Evolutionary conservation across 2,113 vertebrate species (phyloP), one percentile per base, ranked within the genome.

Genomic region (Accipiter virgatus): DNA sequence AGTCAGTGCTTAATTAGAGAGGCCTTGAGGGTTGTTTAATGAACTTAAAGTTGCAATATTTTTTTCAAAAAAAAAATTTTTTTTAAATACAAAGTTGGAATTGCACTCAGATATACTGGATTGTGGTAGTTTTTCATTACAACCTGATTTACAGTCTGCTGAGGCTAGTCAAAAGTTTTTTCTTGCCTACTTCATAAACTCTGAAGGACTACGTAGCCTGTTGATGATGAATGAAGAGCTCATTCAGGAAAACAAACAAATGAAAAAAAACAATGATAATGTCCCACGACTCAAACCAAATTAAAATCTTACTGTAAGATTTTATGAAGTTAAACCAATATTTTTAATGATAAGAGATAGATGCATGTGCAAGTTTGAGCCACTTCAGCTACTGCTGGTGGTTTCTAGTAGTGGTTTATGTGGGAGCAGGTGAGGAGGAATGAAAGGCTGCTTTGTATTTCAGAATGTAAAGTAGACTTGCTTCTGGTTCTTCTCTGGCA

Each of bases 401-500:
- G 53, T 72, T 95, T 65, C 85, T 50, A 4, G 31, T 7, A 66
- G 63, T 72, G 81, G 32, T 70, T 95, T 73, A 4, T 74, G 65
- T 23, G 31, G 58, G 62, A 94, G 84, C 94, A 96, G 89, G 81
- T 96, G 81, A 67, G 80, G 25, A 71, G 61, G 61, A 79, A 52
- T 87, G 75, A 93, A 87, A 87, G 56, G n/a, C 34, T 84, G 26
- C 19, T 91, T 68, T 91, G 56, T 90, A 23, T 50, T 81, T 90
- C 72, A 65, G 65, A 89, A 85, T 13, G 22, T 75, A 81, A 95
- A 89, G 58, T 84, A 95, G 89, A 38, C 21, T 91, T 78, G 45
- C 77, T 93, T 94, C 94, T 96, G 93, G 77, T 89, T 94, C 91
- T 93, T 87, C 89, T 94, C 91, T 87, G 83, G 83, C 43, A 21